Evolutionary conservation across 2,113 vertebrate species (phyloP).

Genomic region (Ursus arctos): DNA sequence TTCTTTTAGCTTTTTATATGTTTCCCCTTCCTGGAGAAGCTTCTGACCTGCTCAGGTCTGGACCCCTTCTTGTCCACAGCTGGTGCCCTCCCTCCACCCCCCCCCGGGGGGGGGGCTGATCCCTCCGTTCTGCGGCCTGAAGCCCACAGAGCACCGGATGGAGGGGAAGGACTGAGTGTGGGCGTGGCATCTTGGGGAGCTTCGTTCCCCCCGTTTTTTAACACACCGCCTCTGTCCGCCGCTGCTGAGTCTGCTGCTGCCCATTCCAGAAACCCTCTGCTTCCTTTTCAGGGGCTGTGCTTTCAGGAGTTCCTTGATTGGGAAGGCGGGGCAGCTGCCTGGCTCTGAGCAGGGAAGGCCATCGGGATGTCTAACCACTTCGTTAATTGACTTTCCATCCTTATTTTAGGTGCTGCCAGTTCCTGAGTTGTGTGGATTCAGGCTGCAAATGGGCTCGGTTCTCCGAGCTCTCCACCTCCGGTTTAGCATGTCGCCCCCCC

Average conservation of each 20-base stretch:
- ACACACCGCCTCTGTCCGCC: neutral
- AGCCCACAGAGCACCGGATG: neutral
- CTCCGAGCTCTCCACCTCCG: neutral
- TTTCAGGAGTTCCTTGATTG: neutral
- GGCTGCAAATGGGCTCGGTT: neutral
- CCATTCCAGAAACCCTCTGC: neutral
- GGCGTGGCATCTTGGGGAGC: fast-evolving
- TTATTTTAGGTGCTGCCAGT: neutral
- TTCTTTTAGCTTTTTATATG: neutral
- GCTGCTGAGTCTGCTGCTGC: too few species aligned
- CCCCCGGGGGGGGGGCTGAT: too few species aligned
- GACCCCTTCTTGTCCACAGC: neutral
- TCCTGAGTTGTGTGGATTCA: neutral
- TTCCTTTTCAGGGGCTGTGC: neutral
- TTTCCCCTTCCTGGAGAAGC: neutral
- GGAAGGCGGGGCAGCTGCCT: neutral
- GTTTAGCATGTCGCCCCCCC: neutral
- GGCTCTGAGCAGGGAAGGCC: neutral
- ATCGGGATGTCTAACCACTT: neutral
- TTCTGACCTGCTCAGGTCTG: neutral
- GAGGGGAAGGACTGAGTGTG: too few species aligned
- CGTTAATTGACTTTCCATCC: neutral
- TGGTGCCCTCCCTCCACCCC: neutral
- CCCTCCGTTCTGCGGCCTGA: neutral
- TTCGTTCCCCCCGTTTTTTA: neutral